A percentile compares a stretch with the other conserved stretches of the same genome.
Conservation (phyloP, 92 coral and sea anemone genomes). For the Porites cylindrica region DNA sequence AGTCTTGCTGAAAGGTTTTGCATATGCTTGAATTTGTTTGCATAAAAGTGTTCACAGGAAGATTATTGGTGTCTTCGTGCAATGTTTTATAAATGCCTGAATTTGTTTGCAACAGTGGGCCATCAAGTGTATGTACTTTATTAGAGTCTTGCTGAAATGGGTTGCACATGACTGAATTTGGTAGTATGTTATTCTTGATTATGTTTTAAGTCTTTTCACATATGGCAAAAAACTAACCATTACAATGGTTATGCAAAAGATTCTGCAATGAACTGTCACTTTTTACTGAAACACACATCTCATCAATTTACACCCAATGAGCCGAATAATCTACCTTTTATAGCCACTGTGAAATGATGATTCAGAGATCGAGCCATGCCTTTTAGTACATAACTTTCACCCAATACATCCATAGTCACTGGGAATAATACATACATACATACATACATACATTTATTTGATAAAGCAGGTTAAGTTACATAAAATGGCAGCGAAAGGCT, state of each 20-base stretch:
- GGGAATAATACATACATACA: not conserved
- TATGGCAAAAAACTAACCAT: constrained; percentile 39
- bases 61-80: no score
- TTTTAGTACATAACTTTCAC: not conserved
- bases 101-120: not conserved
- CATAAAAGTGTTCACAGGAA: no score
- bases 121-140: not conserved
- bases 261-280: not conserved
- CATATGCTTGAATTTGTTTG: no score
- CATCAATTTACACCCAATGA: constrained; percentile 32
- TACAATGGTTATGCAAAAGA: not conserved
- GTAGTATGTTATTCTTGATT: no score
- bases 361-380: no score
- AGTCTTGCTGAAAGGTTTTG: no score
- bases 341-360: constrained; percentile 31
- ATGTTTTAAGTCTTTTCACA: not conserved
- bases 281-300: constrained; percentile 36
- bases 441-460: no score
- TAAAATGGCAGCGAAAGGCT: no score
- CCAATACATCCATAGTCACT: constrained; percentile 18
- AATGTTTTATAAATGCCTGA: no score
- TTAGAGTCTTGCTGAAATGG: not conserved
- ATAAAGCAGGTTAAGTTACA: no score
- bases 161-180: no score
- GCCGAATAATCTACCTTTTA: not conserved